Conservation (phyloP, 2,797 vertebrate species). For the Clarias pachynema region DNA sequence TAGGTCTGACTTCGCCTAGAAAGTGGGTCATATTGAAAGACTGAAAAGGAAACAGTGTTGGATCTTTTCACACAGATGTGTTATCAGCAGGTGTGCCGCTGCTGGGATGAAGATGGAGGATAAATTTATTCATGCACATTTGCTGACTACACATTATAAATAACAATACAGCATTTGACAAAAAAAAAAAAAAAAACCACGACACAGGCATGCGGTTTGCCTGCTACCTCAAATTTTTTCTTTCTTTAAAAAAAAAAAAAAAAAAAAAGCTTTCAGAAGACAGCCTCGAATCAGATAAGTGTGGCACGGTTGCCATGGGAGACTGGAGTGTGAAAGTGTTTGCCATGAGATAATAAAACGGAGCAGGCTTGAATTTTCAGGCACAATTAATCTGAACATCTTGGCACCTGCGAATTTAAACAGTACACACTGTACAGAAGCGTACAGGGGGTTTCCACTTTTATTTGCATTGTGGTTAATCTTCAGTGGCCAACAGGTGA, state of each 20-base stretch:
- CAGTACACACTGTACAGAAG: slow-evolving; percentile 22
- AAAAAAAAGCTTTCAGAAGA: background rate
- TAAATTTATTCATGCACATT: slow-evolving; percentile 17
- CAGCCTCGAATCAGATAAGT: slow-evolving; percentile 11
- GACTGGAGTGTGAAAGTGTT: slow-evolving; percentile 38
- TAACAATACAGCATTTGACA: slow-evolving; percentile 31
- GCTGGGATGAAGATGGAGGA: slow-evolving; percentile 16
- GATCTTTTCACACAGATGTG: slow-evolving; percentile 17
- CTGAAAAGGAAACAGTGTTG: slow-evolving; percentile 13
- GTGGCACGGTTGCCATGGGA: slow-evolving; percentile 38
- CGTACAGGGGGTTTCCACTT: slow-evolving; percentile 20
- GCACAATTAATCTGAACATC: slow-evolving; percentile 39
- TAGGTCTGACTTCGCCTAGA: slow-evolving; percentile 15
- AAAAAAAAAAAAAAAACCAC: slow-evolving; percentile 49
- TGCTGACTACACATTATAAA: slow-evolving; percentile 39
- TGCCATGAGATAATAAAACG: slow-evolving; percentile 47
- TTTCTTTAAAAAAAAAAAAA: too few relatives aligned
- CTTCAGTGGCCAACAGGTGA: slow-evolving; percentile 44
- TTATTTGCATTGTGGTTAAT: slow-evolving; percentile 45
- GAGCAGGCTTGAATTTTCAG: slow-evolving; percentile 33
- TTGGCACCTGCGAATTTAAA: slow-evolving; percentile 51
- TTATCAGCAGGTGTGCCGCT: slow-evolving; percentile 32
- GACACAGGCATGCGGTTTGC: slow-evolving; percentile 24
- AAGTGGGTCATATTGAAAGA: slow-evolving; percentile 36
- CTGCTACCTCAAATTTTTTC: background rate